Evolutionary conservation across 2,113 vertebrate genomes (phyloP), one percentile per base, ranked within the genome.

Genomic region (Climacteris rufus): DNA sequence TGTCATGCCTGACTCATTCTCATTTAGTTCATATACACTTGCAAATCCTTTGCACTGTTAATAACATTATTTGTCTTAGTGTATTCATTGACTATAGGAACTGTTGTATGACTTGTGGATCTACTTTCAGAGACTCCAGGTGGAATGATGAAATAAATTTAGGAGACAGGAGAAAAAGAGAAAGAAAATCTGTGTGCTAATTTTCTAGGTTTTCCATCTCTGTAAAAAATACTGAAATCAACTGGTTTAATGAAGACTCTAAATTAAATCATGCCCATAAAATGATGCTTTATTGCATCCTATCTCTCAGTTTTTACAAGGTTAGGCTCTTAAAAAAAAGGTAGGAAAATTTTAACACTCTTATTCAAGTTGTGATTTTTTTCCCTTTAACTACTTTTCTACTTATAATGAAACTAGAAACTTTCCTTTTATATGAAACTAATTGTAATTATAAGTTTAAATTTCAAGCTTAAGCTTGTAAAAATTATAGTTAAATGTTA

Each of bases 31-130:
- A 63, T 80, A 93, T 87, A 33, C 14, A 66, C 27, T 91, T 95
- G 45, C 40, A 96, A 96, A 96, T 54, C 16, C 28, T 71, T 63
- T 72, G 39, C 81, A 80, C 39, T 95, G 42, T 88, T 90, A 95
- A 94, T 90, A 45, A 78, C 76, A 49, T 87, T 93, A 77, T 68
- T 77, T 89, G 15, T 60, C 72, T 93, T 61, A 37, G 65, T 31
- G 37, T 9, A 90, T 68, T 83, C 33, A 74, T 15, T 87, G 66
- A 71, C 33, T 66, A 79, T 19, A 52, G 35, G 20, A 76, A 37
- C 22, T 78, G 16, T 59, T 83, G 8, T 74, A 37, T 63, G 35
- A 10, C 93, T 80, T 72, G 11, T 22, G 21, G 42, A 23, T 8
- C 69, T 88, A 52, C 44, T 63, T 79, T 47, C 16, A 80, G 52